Conservation (phyloP, 2,113 vertebrate species). For the Nycticorax nycticorax region DNA sequence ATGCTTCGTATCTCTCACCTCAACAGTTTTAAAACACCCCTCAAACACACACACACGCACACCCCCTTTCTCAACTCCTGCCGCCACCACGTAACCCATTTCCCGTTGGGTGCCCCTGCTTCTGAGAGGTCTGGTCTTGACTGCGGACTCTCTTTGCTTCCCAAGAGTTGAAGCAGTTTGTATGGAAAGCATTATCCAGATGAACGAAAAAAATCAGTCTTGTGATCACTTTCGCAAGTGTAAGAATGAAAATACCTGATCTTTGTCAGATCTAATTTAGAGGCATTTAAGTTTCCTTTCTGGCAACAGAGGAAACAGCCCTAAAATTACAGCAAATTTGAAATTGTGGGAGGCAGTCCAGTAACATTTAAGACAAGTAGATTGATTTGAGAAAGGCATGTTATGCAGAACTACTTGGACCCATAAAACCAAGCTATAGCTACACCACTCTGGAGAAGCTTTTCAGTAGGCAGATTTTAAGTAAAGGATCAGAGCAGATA, state of each 20-base stretch:
- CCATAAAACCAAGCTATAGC: neutral
- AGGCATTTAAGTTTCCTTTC: neutral
- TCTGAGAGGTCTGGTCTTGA: neutral
- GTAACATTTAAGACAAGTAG: neutral
- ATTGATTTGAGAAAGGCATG: neutral
- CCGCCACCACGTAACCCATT: neutral
- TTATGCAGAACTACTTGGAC: neutral
- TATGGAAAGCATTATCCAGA: conserved; percentile 5
- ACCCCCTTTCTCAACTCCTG: neutral
- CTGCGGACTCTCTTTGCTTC: neutral
- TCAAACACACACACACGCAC: neutral
- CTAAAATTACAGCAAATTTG: neutral
- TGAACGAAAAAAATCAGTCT: neutral
- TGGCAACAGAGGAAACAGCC: neutral
- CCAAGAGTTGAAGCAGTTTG: neutral
- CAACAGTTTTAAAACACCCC: neutral
- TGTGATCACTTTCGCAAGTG: neutral
- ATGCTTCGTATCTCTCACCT: neutral
- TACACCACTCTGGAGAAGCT: neutral
- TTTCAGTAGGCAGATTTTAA: neutral
- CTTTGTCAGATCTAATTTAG: neutral
- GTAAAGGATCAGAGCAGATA: neutral
- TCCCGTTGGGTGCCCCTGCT: neutral
- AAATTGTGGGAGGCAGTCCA: neutral
- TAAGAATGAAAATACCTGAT: conserved; percentile 7